Evolutionary conservation across 2,113 vertebrate genomes (phyloP).

Genomic region (Pygoscelis antarcticus): DNA sequence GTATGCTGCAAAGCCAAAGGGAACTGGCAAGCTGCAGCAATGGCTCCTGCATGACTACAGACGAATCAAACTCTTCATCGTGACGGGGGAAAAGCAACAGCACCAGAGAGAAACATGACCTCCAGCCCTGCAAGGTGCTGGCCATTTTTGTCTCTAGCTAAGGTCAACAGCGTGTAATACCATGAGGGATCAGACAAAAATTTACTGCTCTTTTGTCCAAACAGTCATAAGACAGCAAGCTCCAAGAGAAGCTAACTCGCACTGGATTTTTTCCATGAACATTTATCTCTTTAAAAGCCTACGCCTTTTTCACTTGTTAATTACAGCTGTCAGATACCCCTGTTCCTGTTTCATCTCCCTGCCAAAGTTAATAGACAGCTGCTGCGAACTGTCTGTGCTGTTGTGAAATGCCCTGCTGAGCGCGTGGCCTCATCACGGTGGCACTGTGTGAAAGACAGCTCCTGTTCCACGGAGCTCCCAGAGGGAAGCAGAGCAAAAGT

Average conservation of each 20-base stretch:
- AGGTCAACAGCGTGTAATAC: background rate
- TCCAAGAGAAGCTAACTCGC: background rate
- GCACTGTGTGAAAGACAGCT: background rate
- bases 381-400: background rate
- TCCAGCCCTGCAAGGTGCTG: background rate
- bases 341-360: background rate
- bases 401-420: background rate
- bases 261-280: background rate
- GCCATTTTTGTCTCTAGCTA: background rate
- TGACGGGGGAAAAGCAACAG: background rate
- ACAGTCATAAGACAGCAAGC: background rate
- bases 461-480: background rate
- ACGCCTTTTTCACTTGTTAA: background rate
- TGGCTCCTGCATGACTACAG: background rate
- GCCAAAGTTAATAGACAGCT: background rate
- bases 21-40: background rate
- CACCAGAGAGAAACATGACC: background rate
- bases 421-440: accelerated
- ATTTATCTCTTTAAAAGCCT: background rate
- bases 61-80: background rate
- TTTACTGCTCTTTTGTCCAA: background rate
- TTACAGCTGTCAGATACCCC: background rate
- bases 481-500: background rate
- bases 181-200: background rate
- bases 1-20: background rate